These are phyloP conservation scores for Amphimedon queenslandica DNA, from an alignment of 37 sponge, comb jelly and placozoan species.

Conservation along the genomic window DNA sequence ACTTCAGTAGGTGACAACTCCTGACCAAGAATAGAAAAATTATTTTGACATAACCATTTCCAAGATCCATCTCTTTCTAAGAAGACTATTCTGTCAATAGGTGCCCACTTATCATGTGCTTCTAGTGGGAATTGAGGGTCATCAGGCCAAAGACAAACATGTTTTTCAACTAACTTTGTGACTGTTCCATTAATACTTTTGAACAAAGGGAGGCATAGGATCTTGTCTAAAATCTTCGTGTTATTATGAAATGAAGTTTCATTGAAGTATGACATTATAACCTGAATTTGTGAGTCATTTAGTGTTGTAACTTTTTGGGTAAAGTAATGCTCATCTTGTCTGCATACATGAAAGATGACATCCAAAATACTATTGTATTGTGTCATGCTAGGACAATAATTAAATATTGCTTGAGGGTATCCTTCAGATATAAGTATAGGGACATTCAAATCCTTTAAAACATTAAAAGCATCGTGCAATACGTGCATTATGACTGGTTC, in stretches of 20 bases:
- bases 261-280: slow-evolving; percentile 21
- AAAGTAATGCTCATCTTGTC: too few species aligned
- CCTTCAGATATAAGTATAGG: background rate
- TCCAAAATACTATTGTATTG: too few species aligned
- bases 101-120: slow-evolving; percentile 30
- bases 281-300: too few species aligned
- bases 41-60: slow-evolving; percentile 8
- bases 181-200: slow-evolving; percentile 20
- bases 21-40: background rate
- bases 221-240: background rate
- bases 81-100: slow-evolving; percentile 12
- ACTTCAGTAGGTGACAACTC: background rate
- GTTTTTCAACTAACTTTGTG: background rate
- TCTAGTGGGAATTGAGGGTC: background rate
- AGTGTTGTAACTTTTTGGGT: too few species aligned
- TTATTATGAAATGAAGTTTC: slow-evolving; percentile 1
- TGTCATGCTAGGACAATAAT: too few species aligned
- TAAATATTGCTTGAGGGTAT: too few species aligned
- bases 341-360: too few species aligned
- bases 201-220: slow-evolving; percentile 38
- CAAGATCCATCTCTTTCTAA: slow-evolving; percentile 23
- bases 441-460: background rate
- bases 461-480: background rate
- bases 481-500: too few species aligned
- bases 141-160: slow-evolving; percentile 35